Conservation (phyloP, 2,113 vertebrate species). For the Clarias gariepinus region DNA sequence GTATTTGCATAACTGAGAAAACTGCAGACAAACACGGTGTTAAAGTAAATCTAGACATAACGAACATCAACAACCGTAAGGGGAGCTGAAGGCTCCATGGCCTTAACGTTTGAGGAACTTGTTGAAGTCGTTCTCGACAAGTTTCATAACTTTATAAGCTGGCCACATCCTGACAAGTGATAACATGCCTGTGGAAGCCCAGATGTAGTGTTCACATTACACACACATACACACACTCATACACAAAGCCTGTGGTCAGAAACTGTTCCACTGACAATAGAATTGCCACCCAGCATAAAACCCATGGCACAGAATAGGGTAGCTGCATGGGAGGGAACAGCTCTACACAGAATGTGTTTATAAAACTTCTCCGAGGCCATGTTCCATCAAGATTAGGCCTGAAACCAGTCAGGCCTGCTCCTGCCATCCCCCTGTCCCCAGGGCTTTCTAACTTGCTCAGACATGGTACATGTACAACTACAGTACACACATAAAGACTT, state of each 20-base stretch:
- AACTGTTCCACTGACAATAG: conserved; percentile 15
- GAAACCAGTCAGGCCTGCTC: conserved; percentile 68
- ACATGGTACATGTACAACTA: conserved; percentile 33
- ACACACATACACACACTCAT: not conserved
- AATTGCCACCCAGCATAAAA: conserved; percentile 26
- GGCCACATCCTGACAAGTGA: conserved; percentile 21
- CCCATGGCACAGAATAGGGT: conserved; percentile 9
- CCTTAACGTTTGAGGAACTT: conserved; percentile 1
- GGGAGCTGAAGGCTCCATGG: not conserved
- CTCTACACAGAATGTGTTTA: conserved; percentile 58
- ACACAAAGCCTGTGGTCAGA: conserved; percentile 14
- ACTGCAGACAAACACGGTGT: not conserved
- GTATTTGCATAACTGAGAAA: conserved; percentile 33
- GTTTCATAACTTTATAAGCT: conserved; percentile 17
- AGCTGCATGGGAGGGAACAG: conserved; percentile 55
- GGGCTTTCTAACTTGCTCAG: conserved; percentile 63
- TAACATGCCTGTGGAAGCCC: conserved; percentile 34
- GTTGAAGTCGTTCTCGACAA: conserved; percentile 15
- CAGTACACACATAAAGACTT: conserved; percentile 28
- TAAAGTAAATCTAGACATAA: conserved; percentile 9
- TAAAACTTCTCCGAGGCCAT: conserved; percentile 62
- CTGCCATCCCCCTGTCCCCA: conserved; percentile 54
- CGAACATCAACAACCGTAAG: conserved; percentile 9
- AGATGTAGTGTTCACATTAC: conserved; percentile 23
- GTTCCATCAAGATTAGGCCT: conserved; percentile 63